Base-by-base conservation (phyloP, 2,113 vertebrate species). In the Mixornis gularis region DNA sequence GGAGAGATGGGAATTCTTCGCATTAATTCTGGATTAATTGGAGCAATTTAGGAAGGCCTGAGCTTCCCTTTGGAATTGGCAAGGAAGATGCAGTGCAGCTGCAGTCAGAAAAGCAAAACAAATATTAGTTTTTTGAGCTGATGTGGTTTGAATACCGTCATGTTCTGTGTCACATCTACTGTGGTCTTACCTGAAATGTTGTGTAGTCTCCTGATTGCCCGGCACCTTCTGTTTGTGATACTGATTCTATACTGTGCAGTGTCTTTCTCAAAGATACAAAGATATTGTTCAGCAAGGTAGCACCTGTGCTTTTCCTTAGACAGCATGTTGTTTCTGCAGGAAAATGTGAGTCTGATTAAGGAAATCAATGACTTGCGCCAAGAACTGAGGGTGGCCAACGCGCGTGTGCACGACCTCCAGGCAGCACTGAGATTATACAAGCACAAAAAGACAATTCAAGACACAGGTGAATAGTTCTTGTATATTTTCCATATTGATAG, bases 301-400 rank as follows among this genome's bases (percentile, higher is more conserved):
- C 41, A 55, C 51, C 58, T 79, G 19, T 87, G 60, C 52, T 85
- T 87, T 83, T 63, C 55, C 56, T 91, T 17, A 89, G 2, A 26
- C 10, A 40, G 4, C 18, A 38, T 59, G 32, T 64, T 95, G 53
- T 3, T 89, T 66, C 78, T 90, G 43, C 93, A 98, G 98, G 98
- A 98, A 96, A 98, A 98, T 22, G 78, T 97, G 85, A 95, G 92
- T 68, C 95, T 98, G 86, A 98, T 98, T 90, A 98, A 98, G 72
- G 98, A 98, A 84, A 97, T 98, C 26, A 98, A 98, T 87, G 96
- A 98, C 52, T 94, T 98, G 78, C 63, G 97, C 27, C 93, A 96
- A 77, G 97, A 98, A 53, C 93, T 98, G 89, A 98, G 94, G 53
- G 49, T 94, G 40, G 96, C 97, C 25, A 95, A 94, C 7, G 64